These are phyloP conservation scores for Antennarius maculatus DNA, from an alignment of 2,797 vertebrate species.

Conservation along the genomic window DNA sequence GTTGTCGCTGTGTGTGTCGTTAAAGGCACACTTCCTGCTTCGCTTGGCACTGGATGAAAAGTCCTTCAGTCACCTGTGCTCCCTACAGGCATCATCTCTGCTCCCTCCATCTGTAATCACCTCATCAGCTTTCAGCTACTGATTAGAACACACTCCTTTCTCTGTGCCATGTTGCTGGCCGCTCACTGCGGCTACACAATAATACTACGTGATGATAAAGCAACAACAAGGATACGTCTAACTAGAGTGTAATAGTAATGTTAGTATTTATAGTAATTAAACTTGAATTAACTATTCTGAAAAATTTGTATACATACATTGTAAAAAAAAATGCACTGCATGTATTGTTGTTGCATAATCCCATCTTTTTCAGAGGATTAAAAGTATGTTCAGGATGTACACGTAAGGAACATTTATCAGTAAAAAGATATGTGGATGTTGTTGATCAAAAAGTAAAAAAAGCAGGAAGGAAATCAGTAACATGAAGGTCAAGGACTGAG, in stretches of 20 bases:
- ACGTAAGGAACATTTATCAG: slow-evolving; percentile 26
- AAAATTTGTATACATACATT: no score
- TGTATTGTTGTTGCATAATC: no score
- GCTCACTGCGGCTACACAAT: slow-evolving; percentile 21
- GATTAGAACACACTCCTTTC: slow-evolving; percentile 20
- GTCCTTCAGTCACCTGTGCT: slow-evolving; percentile 64
- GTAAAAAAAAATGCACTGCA: no score
- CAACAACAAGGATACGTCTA: slow-evolving; percentile 7
- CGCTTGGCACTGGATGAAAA: slow-evolving; percentile 21
- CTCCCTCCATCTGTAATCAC: slow-evolving; percentile 62
- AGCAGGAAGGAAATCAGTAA: slow-evolving; percentile 25
- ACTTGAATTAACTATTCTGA: no score
- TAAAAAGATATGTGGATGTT: not conserved
- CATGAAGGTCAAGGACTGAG: slow-evolving; percentile 20
- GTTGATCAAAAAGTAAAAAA: slow-evolving; percentile 17
- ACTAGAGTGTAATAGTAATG: not conserved
- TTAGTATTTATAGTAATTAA: not conserved
- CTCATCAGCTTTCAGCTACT: slow-evolving; percentile 56
- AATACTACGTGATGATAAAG: not conserved
- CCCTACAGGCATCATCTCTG: slow-evolving; percentile 48
- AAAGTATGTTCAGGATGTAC: slow-evolving; percentile 51
- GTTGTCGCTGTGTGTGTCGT: no score
- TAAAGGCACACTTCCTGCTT: not conserved
- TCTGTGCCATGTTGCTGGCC: slow-evolving; percentile 24
- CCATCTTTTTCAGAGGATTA: slow-evolving; percentile 54